Conservation (phyloP, 2,888 invertebrate genomes). For the Amphipoea oculea region DNA sequence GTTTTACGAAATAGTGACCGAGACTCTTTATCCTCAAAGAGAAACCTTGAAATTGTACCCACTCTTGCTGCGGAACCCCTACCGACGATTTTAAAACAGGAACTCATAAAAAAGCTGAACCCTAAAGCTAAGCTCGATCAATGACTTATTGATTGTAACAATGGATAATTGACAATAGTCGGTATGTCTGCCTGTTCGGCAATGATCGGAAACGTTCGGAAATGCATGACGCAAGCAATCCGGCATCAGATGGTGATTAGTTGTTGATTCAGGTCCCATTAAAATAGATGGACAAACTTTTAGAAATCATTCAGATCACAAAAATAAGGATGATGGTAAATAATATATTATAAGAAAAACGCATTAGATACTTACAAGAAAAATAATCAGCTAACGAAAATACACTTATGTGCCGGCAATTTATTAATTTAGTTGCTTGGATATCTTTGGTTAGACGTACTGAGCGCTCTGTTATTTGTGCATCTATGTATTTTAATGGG, state of each 20-base stretch:
- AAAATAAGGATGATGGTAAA: too few relatives aligned
- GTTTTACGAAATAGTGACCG: neutral
- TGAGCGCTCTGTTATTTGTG: too few relatives aligned
- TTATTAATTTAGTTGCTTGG: too few relatives aligned
- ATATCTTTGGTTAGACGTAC: too few relatives aligned
- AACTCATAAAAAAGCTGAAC: neutral
- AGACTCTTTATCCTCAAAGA: neutral
- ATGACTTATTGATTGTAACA: constrained; percentile 40
- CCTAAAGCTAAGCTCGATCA: constrained; percentile 11
- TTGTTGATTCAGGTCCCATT: neutral
- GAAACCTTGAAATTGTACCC: neutral
- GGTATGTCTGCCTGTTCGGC: constrained; percentile 28
- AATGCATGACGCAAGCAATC: constrained; percentile 32
- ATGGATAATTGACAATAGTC: constrained; percentile 51
- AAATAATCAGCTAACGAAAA: too few relatives aligned
- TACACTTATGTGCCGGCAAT: too few relatives aligned
- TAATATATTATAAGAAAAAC: too few relatives aligned
- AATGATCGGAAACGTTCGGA: constrained; percentile 31
- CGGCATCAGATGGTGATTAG: constrained; percentile 5
- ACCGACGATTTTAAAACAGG: neutral
- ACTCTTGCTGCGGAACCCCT: neutral
- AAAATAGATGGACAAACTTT: too few relatives aligned
- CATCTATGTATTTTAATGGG: too few relatives aligned
- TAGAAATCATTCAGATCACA: too few relatives aligned
- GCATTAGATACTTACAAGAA: too few relatives aligned